phyloP scores from a whole-genome alignment of 2,888 invertebrate genomes.

The Acanthoscelides obtectus region DNA sequence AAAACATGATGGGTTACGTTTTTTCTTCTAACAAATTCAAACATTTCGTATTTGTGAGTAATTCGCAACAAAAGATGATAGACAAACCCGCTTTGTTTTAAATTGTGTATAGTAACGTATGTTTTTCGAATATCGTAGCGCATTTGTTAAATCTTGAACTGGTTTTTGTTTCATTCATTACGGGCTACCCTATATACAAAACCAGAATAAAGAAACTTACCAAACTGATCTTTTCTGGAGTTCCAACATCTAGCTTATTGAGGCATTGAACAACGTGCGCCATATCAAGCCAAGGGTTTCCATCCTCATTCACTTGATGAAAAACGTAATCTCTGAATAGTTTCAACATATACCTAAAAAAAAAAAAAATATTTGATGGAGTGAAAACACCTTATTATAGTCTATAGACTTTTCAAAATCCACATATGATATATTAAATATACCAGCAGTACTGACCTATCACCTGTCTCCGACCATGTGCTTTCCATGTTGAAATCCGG shows the following conservation, averaged over 20 bases:
- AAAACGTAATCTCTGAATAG: conserved; percentile 96
- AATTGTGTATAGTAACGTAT: too few relatives aligned
- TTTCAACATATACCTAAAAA: conserved; percentile 80
- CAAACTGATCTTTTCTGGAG: conserved; percentile 81
- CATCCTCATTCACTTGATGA: conserved; percentile 90
- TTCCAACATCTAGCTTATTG: conserved; percentile 86
- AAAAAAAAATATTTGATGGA: background rate
- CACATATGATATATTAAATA: background rate
- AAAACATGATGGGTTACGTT: too few relatives aligned
- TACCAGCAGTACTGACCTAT: conserved; percentile 54
- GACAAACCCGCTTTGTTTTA: too few relatives aligned
- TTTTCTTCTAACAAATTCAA: too few relatives aligned
- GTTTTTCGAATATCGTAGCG: too few relatives aligned
- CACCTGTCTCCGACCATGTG: conserved; percentile 97
- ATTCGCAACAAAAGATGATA: too few relatives aligned
- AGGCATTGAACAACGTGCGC: conserved; percentile 91
- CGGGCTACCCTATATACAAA: too few relatives aligned
- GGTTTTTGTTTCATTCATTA: too few relatives aligned
- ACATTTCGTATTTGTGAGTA: too few relatives aligned
- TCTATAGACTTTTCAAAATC: background rate
- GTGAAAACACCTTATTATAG: background rate
- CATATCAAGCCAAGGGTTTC: conserved; percentile 94
- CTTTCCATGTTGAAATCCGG: conserved; percentile 91
- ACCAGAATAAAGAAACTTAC: background rate
- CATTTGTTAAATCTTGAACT: too few relatives aligned